A percentile compares a stretch with the other conserved stretches of the same genome.
Evolutionary conservation across 1,140 invertebrate species (phyloP).

Genomic region (Goniozus legneri): DNA sequence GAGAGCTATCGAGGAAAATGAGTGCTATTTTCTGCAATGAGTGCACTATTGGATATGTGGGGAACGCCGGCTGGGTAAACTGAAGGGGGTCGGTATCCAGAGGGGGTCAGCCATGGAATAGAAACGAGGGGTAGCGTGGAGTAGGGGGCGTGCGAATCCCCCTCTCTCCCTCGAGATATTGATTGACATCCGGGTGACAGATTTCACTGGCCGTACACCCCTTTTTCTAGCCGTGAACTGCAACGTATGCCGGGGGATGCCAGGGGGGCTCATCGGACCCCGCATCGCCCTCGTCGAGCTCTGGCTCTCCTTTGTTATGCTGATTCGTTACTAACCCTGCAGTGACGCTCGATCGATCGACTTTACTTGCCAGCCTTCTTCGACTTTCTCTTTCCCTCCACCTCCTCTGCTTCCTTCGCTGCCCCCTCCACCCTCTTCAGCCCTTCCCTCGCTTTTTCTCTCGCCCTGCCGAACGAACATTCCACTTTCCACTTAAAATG

Average conservation of each 20-base stretch:
- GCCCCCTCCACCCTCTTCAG: no score
- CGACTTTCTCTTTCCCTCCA: not conserved
- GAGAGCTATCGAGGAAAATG: no score
- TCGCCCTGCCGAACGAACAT: no score
- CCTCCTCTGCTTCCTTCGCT: no score
- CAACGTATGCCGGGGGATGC: slow-evolving; percentile 23
- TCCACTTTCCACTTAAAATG: no score
- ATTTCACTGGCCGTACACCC: slow-evolving; percentile 47
- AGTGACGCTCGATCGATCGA: slow-evolving; percentile 28
- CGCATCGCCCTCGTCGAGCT: slow-evolving; percentile 3
- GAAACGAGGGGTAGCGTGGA: slow-evolving; percentile 15
- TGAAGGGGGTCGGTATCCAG: no score
- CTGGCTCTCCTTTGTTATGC: slow-evolving; percentile 43
- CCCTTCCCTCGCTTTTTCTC: no score
- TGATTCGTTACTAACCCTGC: slow-evolving; percentile 38
- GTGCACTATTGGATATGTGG: no score
- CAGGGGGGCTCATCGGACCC: not conserved
- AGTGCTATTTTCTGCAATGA: no score
- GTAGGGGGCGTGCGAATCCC: slow-evolving; percentile 22
- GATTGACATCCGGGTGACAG: slow-evolving; percentile 52
- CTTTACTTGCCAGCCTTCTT: not conserved
- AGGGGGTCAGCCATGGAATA: not conserved
- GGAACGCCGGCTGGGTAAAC: no score
- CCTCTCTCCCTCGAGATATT: slow-evolving; percentile 51
- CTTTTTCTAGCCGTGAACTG: slow-evolving; percentile 26